These are phyloP conservation scores for Acanthosepion pharaonis DNA, from an alignment of 2,888 invertebrate species.

Conservation along the genomic window DNA sequence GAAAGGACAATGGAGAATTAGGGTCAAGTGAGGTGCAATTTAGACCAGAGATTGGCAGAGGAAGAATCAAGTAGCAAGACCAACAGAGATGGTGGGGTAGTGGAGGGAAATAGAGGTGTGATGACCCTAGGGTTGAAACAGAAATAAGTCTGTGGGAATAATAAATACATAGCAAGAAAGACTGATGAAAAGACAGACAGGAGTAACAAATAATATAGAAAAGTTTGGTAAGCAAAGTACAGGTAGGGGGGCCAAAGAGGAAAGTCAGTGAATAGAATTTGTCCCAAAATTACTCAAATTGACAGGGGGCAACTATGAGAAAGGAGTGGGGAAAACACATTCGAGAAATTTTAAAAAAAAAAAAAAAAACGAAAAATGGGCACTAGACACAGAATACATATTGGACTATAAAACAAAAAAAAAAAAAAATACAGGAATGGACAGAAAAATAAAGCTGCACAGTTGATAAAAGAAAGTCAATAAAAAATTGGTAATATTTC, in stretches of 20 bases:
- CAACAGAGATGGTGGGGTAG: background rate
- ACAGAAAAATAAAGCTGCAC: too few relatives aligned
- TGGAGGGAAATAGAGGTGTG: background rate
- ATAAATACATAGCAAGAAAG: background rate
- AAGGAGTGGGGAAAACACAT: too few relatives aligned
- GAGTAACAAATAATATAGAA: background rate
- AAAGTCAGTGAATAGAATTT: too few relatives aligned
- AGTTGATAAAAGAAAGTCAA: too few relatives aligned
- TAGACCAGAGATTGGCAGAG: constrained; percentile 40
- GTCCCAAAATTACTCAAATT: too few relatives aligned
- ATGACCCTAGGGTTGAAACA: background rate
- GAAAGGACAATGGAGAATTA: constrained; percentile 35
- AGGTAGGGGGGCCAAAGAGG: too few relatives aligned
- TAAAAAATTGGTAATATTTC: too few relatives aligned
- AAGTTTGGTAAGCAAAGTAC: too few relatives aligned
- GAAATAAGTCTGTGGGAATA: background rate
- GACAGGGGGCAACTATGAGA: too few relatives aligned
- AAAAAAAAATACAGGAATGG: too few relatives aligned
- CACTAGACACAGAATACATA: background rate
- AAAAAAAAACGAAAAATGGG: background rate
- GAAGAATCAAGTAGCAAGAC: background rate
- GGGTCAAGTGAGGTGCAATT: constrained; percentile 46
- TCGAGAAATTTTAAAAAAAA: background rate
- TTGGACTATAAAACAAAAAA: too few relatives aligned
- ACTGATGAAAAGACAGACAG: background rate